phyloP scores from a whole-genome alignment of 2,797 vertebrate genomes.

The Hyperoplus immaculatus region DNA sequence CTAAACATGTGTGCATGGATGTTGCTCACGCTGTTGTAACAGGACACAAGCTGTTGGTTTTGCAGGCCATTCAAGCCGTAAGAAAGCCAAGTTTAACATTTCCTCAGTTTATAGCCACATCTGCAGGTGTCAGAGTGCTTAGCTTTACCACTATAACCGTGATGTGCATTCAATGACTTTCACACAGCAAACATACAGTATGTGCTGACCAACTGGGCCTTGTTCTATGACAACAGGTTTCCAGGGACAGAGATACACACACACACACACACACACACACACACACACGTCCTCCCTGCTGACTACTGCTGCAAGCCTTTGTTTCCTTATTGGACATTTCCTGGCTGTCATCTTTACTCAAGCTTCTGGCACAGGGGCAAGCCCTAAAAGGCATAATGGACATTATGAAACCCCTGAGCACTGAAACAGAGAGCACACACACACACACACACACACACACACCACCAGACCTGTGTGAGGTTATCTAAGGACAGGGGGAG shows the following conservation, averaged over 20 bases:
- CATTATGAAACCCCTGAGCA: constrained; percentile 63
- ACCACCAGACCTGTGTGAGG: constrained; percentile 51
- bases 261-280: constrained; percentile 36
- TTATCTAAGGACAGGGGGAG: constrained; percentile 61
- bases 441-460: too few relatives aligned
- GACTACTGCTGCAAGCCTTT: constrained; percentile 62
- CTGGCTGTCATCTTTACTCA: constrained; percentile 73
- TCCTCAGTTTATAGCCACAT: neutral
- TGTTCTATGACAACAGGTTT: constrained; percentile 51
- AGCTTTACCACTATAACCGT: constrained; percentile 1
- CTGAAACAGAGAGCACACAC: constrained; percentile 26
- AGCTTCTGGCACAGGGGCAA: constrained; percentile 64
- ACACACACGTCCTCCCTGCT: constrained; percentile 48
- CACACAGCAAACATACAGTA: constrained; percentile 29
- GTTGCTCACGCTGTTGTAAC: neutral
- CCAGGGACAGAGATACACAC: constrained; percentile 30
- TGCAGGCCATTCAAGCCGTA: neutral
- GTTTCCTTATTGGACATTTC: constrained; percentile 76
- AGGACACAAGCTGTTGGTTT: constrained; percentile 4
- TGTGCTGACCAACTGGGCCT: constrained; percentile 31
- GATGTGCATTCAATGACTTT: constrained; percentile 3
- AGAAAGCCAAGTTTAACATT: constrained; percentile 12
- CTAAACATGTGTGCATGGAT: constrained; percentile 20
- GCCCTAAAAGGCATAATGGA: constrained; percentile 72
- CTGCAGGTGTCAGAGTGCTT: neutral